Evolutionary conservation across 2,113 vertebrate species (phyloP).

Genomic region (Labeo rohita): DNA sequence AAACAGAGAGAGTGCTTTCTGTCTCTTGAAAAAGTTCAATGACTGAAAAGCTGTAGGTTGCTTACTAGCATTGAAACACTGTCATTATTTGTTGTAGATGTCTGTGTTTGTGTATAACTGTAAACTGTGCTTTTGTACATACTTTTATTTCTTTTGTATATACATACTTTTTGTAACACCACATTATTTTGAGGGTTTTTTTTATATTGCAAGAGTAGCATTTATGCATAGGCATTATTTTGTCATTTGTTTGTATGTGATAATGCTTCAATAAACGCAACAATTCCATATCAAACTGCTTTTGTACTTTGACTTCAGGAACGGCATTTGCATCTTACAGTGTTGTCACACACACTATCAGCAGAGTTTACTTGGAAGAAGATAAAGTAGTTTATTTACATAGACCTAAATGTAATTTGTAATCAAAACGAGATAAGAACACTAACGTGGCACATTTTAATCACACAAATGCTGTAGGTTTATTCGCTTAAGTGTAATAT

Average conservation of each 20-base stretch:
- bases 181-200: neutral
- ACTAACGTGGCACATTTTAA: too few species aligned
- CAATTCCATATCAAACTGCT: neutral
- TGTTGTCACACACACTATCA: neutral
- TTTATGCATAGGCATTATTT: neutral
- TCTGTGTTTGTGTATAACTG: neutral
- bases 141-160: slow-evolving; percentile 30
- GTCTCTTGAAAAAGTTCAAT: neutral
- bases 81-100: slow-evolving; percentile 17
- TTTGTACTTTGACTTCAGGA: neutral
- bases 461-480: too few species aligned
- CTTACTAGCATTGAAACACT: too few species aligned
- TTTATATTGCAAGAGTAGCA: neutral
- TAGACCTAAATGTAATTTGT: neutral
- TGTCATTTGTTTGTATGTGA: neutral
- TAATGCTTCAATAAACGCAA: slow-evolving; percentile 24
- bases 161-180: neutral
- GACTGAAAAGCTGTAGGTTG: neutral
- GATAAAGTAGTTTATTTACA: neutral
- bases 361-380: neutral
- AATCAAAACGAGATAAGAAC: too few species aligned
- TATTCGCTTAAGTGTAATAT: too few species aligned
- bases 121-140: slow-evolving; percentile 29
- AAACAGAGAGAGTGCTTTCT: neutral
- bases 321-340: neutral